Conservation (phyloP, 2,888 invertebrate species). For the Temnothorax rugatulus region DNA sequence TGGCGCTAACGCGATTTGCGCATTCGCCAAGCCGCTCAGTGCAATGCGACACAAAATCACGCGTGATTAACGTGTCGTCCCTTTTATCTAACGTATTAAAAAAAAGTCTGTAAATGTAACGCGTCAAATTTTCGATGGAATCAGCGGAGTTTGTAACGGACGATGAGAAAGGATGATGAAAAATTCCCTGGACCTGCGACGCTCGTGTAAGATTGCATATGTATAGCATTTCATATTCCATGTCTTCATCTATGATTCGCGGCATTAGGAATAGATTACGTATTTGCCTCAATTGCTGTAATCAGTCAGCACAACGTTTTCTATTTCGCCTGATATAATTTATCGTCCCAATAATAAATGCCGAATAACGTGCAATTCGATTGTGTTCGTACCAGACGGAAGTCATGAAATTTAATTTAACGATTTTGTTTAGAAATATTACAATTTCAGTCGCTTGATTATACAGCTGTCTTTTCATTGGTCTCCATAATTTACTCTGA, state of each 20-base stretch:
- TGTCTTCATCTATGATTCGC: neutral
- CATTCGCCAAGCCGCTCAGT: conserved; percentile 23
- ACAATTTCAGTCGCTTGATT: neutral
- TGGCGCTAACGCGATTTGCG: conserved; percentile 38
- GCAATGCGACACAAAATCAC: conserved; percentile 27
- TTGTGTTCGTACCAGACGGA: neutral
- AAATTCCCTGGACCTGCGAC: neutral
- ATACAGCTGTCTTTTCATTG: neutral
- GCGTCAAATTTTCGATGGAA: neutral
- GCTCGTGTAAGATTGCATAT: neutral
- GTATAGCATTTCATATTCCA: neutral
- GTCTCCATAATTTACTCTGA: neutral
- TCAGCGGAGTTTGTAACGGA: neutral
- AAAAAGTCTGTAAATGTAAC: conserved; percentile 11
- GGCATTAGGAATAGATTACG: neutral
- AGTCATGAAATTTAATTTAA: conserved; percentile 39
- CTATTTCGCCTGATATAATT: conserved; percentile 18
- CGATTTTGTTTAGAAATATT: neutral
- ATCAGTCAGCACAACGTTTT: neutral
- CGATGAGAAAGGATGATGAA: neutral
- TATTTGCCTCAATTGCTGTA: conserved; percentile 31
- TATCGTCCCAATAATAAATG: conserved; percentile 38
- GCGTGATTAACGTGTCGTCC: conserved; percentile 30
- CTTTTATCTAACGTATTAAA: neutral
- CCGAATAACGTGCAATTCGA: conserved; percentile 4